Percentiles rank a stretch among this genome's conserved stretches.
Evolutionary conservation across 2,888 invertebrate genomes (phyloP).

Genomic region (Myopa tessellatipennis): DNA sequence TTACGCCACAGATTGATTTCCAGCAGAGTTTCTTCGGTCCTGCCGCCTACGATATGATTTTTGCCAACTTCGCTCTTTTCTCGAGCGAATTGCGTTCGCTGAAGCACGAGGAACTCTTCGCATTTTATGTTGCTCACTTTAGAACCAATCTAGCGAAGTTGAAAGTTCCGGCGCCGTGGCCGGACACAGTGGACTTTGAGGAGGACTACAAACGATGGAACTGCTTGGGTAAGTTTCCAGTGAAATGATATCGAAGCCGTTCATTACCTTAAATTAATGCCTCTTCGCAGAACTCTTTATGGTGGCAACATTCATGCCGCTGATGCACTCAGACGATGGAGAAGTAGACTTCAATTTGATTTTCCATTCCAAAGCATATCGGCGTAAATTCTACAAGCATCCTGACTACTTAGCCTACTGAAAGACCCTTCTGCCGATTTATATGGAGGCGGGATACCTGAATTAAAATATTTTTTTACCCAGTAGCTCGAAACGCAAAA

Average conservation of each 20-base stretch:
- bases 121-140: conserved; percentile 33
- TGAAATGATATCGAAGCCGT: neutral
- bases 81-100: conserved; percentile 15
- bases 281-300: conserved; percentile 23
- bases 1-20: conserved; percentile 31
- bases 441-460: conserved; percentile 28
- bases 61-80: conserved; percentile 14
- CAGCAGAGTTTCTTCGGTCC: conserved; percentile 30
- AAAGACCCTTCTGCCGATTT: conserved; percentile 29
- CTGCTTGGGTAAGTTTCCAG: conserved; percentile 21
- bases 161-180: neutral
- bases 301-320: conserved; percentile 24
- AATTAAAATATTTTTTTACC: neutral
- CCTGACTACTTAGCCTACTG: conserved; percentile 32
- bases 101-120: conserved; percentile 23
- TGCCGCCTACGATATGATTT: conserved; percentile 23
- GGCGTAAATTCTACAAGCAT: neutral
- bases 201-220: conserved; percentile 25
- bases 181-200: conserved; percentile 13
- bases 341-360: conserved; percentile 16
- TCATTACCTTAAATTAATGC: neutral
- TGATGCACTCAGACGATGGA: neutral
- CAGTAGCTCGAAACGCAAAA: too few species aligned
- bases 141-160: conserved; percentile 23
- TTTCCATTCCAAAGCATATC: conserved; percentile 25